Evolutionary conservation across 2,888 invertebrate genomes (phyloP).

Genomic region (Polydrusus cervinus): DNA sequence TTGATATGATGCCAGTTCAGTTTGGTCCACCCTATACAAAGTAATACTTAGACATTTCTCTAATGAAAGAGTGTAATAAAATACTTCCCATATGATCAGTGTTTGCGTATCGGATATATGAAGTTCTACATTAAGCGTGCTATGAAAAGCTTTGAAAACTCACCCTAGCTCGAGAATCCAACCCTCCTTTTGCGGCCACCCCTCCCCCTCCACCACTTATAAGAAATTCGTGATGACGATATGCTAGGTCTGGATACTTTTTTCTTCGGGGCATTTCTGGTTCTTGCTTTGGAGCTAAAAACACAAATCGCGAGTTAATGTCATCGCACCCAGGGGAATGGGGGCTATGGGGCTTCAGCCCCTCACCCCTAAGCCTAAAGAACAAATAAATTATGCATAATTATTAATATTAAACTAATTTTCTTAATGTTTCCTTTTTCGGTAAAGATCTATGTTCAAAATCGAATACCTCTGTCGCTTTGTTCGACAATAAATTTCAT

Average conservation of each 20-base stretch:
- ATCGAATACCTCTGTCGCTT: too few species aligned
- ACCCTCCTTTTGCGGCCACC: slow-evolving; percentile 75
- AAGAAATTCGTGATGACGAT: slow-evolving; percentile 89
- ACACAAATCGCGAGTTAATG: slow-evolving; percentile 10
- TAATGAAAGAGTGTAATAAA: slow-evolving; percentile 19
- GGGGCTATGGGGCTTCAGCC: too few species aligned
- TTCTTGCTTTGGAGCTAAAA: slow-evolving; percentile 77
- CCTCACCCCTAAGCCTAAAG: too few species aligned
- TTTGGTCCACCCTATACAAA: too few species aligned
- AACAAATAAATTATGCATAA: too few species aligned
- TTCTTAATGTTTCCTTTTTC: too few species aligned
- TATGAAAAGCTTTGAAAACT: slow-evolving; percentile 59
- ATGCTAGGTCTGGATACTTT: slow-evolving; percentile 91
- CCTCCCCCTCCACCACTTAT: slow-evolving; percentile 75
- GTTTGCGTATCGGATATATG: slow-evolving; percentile 37
- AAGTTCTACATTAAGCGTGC: slow-evolving; percentile 46
- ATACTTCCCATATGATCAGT: slow-evolving; percentile 27
- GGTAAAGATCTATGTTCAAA: too few species aligned
- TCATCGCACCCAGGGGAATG: too few species aligned
- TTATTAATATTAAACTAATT: too few species aligned
- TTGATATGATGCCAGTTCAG: too few species aligned
- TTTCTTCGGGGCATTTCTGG: slow-evolving; percentile 90
- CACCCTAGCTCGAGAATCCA: slow-evolving; percentile 80
- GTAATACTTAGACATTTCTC: too few species aligned
- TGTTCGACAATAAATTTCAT: slow-evolving; percentile 25